Evolutionary conservation across 2,888 invertebrate genomes (phyloP), one percentile per base, ranked within the genome.

Genomic region (Eristalinus sepulchralis): DNA sequence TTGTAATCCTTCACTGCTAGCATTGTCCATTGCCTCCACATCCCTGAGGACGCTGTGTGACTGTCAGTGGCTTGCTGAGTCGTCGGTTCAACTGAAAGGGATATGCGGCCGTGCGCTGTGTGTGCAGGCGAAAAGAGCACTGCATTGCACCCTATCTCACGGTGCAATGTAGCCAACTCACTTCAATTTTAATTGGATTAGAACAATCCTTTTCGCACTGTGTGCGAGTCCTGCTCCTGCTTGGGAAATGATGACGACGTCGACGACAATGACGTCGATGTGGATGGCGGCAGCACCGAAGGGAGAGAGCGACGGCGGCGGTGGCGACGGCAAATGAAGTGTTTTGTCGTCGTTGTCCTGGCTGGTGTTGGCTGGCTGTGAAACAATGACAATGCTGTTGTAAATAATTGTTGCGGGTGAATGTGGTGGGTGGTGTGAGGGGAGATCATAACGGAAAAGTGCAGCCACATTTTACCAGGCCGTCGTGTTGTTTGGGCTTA

Each of bases 121-220:
- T 63, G 20, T 57, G 6, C 20, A 75, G 63, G 63, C 47, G 59
- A 82, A 82, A 82, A 77, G 72, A 36, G 71, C 77, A 85, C 64
- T 53, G 68, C 81, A 78, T 78, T 77, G 64, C 82, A 82, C 73
- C 82, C 68, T 76, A 71, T 80, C 47, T 47, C 64, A 80, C 36
- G 59, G 70, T 66, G 75, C 79, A 70, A 64, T 79, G 73, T 80
- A 80, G 76, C 80, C 75, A 81, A 81, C 80, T 84, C 82, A 71
- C 85, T 85, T 85, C 77, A 85, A 85, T 82, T 77, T 81, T 77
- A 85, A 85, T 85, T 85, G 85, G 85, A 85, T 85, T 85, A 85
- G 68, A 77, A 59, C 68, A 68, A 85, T 85, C 77, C 68, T 81
- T 68, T 72, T 81, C 36, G 60, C 77, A 70, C 60, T 63, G 34